Conservation (phyloP, 2,888 invertebrate genomes). For the Isotomurus palustris region DNA sequence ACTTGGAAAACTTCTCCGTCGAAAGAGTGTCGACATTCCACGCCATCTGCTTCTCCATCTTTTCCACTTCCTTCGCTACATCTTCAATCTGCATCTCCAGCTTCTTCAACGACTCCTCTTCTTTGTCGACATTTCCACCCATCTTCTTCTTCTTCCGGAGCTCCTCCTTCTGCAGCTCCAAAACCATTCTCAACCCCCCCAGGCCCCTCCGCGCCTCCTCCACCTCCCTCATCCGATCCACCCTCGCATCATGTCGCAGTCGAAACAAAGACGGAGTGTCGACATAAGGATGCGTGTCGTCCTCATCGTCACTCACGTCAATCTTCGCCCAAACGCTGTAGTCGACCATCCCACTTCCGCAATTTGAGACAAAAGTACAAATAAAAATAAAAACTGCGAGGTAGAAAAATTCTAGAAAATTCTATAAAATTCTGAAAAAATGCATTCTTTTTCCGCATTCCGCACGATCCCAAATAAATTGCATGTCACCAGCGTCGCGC, state of each 20-base stretch:
- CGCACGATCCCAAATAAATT: no score
- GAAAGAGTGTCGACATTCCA: constrained; percentile 99
- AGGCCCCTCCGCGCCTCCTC: constrained; percentile 61
- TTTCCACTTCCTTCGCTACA: constrained; percentile 61
- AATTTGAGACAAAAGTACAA: no score
- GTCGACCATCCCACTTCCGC: constrained; percentile 66
- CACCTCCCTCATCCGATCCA: constrained; percentile 81
- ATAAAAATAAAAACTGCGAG: no score
- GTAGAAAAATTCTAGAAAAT: no score
- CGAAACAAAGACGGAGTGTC: constrained; percentile 96
- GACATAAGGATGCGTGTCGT: constrained; percentile 98
- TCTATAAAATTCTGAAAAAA: no score
- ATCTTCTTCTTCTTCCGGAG: constrained; percentile 63
- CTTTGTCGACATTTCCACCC: constrained; percentile 58
- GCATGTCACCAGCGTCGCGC: no score
- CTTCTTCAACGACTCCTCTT: constrained; percentile 61
- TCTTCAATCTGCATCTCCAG: constrained; percentile 68
- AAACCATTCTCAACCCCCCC: constrained; percentile 57
- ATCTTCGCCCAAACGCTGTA: constrained; percentile 99
- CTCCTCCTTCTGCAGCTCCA: constrained; percentile 49
- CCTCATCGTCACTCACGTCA: constrained; percentile 99
- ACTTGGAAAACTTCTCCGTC: constrained; percentile 93
- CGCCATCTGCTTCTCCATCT: constrained; percentile 60
- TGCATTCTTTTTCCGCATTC: no score
- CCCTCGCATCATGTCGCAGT: constrained; percentile 96